Evolutionary conservation across 2,888 invertebrate species (phyloP).

Genomic region (Macrophya alboannulata): DNA sequence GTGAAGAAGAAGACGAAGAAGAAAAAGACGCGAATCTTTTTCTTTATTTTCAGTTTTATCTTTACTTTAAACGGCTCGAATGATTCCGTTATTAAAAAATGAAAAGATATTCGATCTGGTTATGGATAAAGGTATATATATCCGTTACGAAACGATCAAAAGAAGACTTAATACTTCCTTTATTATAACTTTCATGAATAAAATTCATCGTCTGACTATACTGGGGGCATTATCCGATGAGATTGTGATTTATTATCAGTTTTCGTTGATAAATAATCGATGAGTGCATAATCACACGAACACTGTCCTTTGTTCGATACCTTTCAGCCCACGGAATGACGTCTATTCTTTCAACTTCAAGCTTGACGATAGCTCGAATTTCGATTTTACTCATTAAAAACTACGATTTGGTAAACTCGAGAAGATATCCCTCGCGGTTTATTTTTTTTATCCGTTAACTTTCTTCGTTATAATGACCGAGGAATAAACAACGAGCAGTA

Average conservation of each 20-base stretch:
- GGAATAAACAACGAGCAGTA: neutral
- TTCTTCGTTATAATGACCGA: neutral
- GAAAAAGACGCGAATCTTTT: neutral
- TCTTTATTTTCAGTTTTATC: neutral
- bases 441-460: neutral
- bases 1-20: neutral
- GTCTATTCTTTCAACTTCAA: neutral
- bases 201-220: neutral
- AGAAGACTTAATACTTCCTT: slow-evolving; percentile 9
- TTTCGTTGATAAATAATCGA: neutral
- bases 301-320: neutral
- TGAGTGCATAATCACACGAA: neutral
- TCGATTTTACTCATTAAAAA: neutral
- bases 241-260: neutral
- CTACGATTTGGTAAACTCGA: neutral
- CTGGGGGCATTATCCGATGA: neutral
- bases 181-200: neutral
- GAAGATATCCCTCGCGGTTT: neutral
- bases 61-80: slow-evolving; percentile 37
- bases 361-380: neutral
- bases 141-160: neutral
- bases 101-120: slow-evolving; percentile 23
- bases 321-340: neutral
- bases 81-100: slow-evolving; percentile 44
- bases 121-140: neutral